These are phyloP conservation scores for Lepus europaeus DNA, from an alignment of 2,113 vertebrate genomes.

Conservation along the genomic window DNA sequence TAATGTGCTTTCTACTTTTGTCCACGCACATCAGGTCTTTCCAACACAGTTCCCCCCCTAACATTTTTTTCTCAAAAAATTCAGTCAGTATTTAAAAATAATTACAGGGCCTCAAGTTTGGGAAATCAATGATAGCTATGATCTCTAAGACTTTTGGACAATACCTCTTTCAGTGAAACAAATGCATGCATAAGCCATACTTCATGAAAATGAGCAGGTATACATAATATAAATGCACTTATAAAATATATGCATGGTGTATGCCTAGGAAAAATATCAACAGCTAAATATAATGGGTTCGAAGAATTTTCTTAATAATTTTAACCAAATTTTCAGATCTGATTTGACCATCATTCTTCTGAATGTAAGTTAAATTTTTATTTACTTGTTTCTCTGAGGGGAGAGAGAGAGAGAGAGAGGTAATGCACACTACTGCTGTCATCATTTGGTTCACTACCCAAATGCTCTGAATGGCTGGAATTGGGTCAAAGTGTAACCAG, in stretches of 20 bases:
- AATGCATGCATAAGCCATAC: neutral
- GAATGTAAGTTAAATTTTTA: too few species aligned
- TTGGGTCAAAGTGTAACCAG: too few species aligned
- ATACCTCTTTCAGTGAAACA: neutral
- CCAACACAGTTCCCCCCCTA: neutral
- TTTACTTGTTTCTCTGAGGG: too few species aligned
- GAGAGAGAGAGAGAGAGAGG: too few species aligned
- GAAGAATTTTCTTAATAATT: constrained; percentile 2
- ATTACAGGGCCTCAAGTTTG: neutral
- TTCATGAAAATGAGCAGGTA: neutral
- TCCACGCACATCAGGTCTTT: neutral
- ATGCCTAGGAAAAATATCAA: neutral
- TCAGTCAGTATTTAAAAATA: constrained; percentile 10
- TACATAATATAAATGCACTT: neutral
- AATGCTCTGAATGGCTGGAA: too few species aligned
- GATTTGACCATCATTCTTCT: neutral
- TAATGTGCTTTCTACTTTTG: neutral
- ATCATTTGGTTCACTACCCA: too few species aligned
- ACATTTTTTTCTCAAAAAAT: neutral
- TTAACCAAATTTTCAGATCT: neutral
- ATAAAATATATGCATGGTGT: neutral
- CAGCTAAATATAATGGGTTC: neutral
- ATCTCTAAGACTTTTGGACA: neutral
- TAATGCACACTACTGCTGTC: too few species aligned
- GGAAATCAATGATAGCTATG: neutral